Conservation (phyloP, 1,140 invertebrate genomes). For the Ostrea denselamellosa region DNA sequence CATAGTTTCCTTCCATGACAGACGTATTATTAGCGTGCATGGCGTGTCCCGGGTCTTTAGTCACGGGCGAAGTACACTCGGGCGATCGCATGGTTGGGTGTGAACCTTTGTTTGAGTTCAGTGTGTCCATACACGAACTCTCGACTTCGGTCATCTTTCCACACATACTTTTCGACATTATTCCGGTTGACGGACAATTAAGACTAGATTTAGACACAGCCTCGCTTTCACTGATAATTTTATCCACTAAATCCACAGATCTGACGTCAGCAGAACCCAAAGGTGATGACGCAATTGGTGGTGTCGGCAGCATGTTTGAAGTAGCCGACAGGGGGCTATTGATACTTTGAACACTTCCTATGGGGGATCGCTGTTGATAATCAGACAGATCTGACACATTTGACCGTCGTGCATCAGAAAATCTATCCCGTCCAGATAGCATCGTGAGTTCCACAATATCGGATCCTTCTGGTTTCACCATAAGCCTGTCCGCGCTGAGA, state of each 20-base stretch:
- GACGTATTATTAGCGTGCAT: neutral
- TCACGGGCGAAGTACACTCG: neutral
- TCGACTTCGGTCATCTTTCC: constrained; percentile 12
- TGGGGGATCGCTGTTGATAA: neutral
- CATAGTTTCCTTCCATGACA: constrained; percentile 31
- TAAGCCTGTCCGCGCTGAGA: constrained; percentile 37
- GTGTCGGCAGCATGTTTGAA: neutral
- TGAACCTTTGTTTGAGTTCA: constrained; percentile 10
- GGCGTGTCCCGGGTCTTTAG: neutral
- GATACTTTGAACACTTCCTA: constrained; percentile 41
- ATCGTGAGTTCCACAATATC: neutral
- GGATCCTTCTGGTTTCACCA: constrained; percentile 1
- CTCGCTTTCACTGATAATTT: constrained; percentile 30
- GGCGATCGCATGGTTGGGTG: constrained; percentile 10
- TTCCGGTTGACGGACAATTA: neutral
- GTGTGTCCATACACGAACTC: constrained; percentile 11
- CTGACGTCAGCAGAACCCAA: constrained; percentile 1
- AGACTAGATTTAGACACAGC: constrained; percentile 18
- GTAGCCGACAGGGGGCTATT: neutral
- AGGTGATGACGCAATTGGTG: constrained; percentile 38
- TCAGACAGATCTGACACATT: neutral
- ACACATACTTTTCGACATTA: constrained; percentile 11
- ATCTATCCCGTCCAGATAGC: neutral
- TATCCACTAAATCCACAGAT: constrained; percentile 35
- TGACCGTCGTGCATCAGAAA: neutral